Evolutionary conservation across 2,113 vertebrate species (phyloP).

Genomic region (Bettongia penicillata): DNA sequence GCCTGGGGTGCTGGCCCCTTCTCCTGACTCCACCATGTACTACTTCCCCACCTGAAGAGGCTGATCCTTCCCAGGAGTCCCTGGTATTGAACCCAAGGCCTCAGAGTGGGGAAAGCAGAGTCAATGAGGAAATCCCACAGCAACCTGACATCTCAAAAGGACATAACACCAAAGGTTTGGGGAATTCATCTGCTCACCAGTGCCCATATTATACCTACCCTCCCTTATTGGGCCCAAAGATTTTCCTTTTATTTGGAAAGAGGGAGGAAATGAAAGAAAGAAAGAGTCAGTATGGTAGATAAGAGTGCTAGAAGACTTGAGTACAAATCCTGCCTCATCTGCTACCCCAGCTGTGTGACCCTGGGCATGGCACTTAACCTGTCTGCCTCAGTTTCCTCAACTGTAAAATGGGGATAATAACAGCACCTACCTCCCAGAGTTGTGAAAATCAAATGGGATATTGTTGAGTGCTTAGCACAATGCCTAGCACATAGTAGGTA

Average conservation of each 20-base stretch:
- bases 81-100: background rate
- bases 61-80: background rate
- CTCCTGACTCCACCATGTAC: background rate
- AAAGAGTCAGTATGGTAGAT: background rate
- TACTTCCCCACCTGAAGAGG: background rate
- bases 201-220: background rate
- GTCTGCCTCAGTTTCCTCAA: background rate
- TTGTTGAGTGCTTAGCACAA: background rate
- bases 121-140: background rate
- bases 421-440: no score
- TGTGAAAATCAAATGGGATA: background rate
- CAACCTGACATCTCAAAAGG: background rate
- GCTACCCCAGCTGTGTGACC: background rate
- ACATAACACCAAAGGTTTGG: background rate
- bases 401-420: background rate
- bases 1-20: background rate
- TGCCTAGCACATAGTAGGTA: background rate
- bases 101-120: accelerated
- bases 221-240: background rate
- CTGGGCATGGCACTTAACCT: background rate
- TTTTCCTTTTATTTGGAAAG: background rate
- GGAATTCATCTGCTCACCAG: background rate
- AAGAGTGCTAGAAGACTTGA: background rate
- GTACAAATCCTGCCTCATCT: background rate
- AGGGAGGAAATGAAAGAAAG: background rate